Base-by-base conservation (phyloP, 1,140 invertebrate genomes). In the Macrocentrus cingulum region DNA sequence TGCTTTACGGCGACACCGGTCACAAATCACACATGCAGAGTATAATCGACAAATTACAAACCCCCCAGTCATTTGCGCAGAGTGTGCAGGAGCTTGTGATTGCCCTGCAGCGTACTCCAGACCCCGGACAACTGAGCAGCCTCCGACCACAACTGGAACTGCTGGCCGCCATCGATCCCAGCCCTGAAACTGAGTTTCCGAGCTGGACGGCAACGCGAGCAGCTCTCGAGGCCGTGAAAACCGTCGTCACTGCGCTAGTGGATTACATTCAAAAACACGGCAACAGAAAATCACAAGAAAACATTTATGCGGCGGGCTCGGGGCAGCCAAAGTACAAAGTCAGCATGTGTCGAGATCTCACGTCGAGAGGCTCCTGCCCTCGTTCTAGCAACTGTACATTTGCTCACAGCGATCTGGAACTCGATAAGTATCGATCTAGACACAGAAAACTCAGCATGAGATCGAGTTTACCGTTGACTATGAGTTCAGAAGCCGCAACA, bases 21-120 rank as follows among this genome's bases (percentile, higher is more conserved):
- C 96, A 98, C 70, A 98, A 98, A 75, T 96, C 94, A 15, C 95
- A 98, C 71, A 99, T 99, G 96, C 96, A 99, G 78, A 97, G 94
- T 67, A 99, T 99, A 56, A 97, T 99, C 67, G 89, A 93, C 66
- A 93, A 96, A 81, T 77, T 97, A 23, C 94, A 96, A 80, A 96
- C 92, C 11, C 93, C 93, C 0, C 90, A 93, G 63, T 92, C 91
- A 1, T 95, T 96, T 77, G 87, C 89, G 1, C 91, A 94, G 75
- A 91, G 90, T 36, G 89, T 97, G 1, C 92, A 95, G 74, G 95
- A 98, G 75, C 75, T 98, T 56, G 88, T 96, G 16, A 94, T 97
- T 59, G 94, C 92, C 0, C 79, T 97, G 56, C 94, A 97, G 72
- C 83, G 94, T 59, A 95, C 92, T 4, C 89, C 90, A 0, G 94